phyloP scores from a whole-genome alignment of 2,888 invertebrate genomes.

The Suillia variegata region DNA sequence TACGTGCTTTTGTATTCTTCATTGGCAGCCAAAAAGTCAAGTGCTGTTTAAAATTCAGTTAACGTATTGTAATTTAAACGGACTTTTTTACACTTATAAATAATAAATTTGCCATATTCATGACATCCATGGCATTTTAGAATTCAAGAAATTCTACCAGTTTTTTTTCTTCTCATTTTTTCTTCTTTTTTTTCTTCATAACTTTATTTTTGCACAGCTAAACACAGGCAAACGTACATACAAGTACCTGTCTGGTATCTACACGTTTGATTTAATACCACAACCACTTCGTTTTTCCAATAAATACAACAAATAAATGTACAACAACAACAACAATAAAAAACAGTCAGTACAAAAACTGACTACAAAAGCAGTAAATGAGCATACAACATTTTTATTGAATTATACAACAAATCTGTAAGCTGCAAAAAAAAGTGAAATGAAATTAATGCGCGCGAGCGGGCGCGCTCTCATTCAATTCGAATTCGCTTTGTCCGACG shows the following conservation, averaged over 20 bases:
- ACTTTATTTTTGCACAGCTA: not conserved
- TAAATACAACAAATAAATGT: too few relatives aligned
- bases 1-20: not conserved
- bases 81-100: not conserved
- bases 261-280: too few relatives aligned
- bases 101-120: conserved; percentile 6
- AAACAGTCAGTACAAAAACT: too few relatives aligned
- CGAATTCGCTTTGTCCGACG: not conserved
- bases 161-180: not conserved
- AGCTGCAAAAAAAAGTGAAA: not conserved
- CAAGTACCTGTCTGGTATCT: too few relatives aligned
- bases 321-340: too few relatives aligned
- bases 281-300: too few relatives aligned
- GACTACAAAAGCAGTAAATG: too few relatives aligned
- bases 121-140: not conserved
- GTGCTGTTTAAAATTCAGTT: not conserved
- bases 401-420: too few relatives aligned
- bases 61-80: not conserved
- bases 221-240: not conserved
- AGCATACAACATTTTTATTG: too few relatives aligned
- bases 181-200: too few relatives aligned
- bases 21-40: not conserved
- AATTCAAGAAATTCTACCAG: conserved; percentile 1
- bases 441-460: not conserved
- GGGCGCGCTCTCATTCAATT: not conserved